phyloP scores from a whole-genome alignment of 2,888 invertebrate genomes.

The Luperina nickerlii region DNA sequence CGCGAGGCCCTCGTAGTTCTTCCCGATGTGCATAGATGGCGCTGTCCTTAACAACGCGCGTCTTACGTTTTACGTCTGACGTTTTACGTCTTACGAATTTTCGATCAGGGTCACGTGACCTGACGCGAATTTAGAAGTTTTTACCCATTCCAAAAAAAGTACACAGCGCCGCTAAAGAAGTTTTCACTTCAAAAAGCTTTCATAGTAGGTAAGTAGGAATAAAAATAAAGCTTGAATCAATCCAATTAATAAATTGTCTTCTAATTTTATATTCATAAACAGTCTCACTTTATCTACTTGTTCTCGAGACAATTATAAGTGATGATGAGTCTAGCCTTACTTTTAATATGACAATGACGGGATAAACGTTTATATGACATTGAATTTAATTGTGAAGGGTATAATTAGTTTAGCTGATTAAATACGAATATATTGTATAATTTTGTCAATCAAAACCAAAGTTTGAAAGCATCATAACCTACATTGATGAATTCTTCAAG shows the following conservation, averaged over 20 bases:
- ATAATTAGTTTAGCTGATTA: conserved; percentile 52
- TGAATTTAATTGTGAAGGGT: conserved; percentile 51
- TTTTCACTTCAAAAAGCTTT: too few relatives aligned
- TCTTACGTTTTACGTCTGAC: too few relatives aligned
- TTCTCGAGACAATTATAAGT: conserved; percentile 13
- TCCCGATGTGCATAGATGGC: too few relatives aligned
- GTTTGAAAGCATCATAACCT: conserved; percentile 38
- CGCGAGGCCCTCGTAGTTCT: too few relatives aligned
- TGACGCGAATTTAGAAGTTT: too few relatives aligned
- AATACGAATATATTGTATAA: conserved; percentile 24
- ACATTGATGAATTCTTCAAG: conserved; percentile 26
- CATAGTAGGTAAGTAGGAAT: not conserved
- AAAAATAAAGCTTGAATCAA: not conserved
- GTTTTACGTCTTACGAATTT: too few relatives aligned
- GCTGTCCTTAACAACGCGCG: too few relatives aligned
- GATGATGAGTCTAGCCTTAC: conserved; percentile 35
- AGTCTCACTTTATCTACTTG: not conserved
- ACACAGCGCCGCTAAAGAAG: too few relatives aligned
- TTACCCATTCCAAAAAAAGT: too few relatives aligned
- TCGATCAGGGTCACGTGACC: too few relatives aligned
- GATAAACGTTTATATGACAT: conserved; percentile 48
- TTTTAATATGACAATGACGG: conserved; percentile 37
- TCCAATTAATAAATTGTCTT: conserved; percentile 1
- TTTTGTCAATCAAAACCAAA: conserved; percentile 24
- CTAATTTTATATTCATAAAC: not conserved